A percentile compares a stretch with the other conserved stretches of the same genome.
Evolutionary conservation across 2,113 vertebrate species (phyloP).

Genomic region (Perca flavescens): DNA sequence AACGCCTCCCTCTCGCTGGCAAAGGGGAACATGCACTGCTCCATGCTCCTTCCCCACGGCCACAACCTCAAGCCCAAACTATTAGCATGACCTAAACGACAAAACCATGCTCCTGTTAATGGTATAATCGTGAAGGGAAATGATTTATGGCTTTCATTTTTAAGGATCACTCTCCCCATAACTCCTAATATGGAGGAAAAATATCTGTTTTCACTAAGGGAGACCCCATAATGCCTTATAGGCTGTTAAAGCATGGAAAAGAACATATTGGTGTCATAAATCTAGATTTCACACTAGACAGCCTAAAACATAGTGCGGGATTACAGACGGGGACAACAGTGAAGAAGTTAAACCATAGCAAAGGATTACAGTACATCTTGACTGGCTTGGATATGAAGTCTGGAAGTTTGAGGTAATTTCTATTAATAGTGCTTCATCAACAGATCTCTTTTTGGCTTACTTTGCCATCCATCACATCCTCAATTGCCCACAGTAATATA

Average conservation of each 20-base stretch:
- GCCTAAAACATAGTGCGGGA: conserved; percentile 69
- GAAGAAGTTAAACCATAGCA: conserved; percentile 68
- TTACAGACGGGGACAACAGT: conserved; percentile 70
- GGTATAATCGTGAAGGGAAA: conserved; percentile 80
- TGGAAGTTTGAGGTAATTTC: conserved; percentile 71
- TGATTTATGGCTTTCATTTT: conserved; percentile 88
- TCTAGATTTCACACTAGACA: conserved; percentile 82
- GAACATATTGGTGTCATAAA: conserved; percentile 87
- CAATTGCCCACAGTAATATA: conserved; percentile 36
- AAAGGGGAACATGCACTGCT: conserved; percentile 56
- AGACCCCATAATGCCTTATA: conserved; percentile 78
- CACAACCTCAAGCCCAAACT: conserved; percentile 79
- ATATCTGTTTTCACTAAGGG: conserved; percentile 85
- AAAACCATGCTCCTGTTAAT: conserved; percentile 86
- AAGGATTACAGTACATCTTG: conserved; percentile 66
- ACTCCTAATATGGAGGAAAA: conserved; percentile 82
- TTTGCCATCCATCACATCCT: conserved; percentile 52
- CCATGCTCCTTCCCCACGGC: conserved; percentile 58
- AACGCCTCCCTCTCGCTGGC: conserved; percentile 58
- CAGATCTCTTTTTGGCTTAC: conserved; percentile 52
- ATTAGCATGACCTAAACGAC: conserved; percentile 85
- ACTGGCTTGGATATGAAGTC: conserved; percentile 69
- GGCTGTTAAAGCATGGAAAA: conserved; percentile 84
- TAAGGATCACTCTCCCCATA: conserved; percentile 82
- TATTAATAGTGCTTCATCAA: conserved; percentile 72